Base-by-base conservation (phyloP, 1,140 invertebrate genomes). In the Aphis gossypii region DNA sequence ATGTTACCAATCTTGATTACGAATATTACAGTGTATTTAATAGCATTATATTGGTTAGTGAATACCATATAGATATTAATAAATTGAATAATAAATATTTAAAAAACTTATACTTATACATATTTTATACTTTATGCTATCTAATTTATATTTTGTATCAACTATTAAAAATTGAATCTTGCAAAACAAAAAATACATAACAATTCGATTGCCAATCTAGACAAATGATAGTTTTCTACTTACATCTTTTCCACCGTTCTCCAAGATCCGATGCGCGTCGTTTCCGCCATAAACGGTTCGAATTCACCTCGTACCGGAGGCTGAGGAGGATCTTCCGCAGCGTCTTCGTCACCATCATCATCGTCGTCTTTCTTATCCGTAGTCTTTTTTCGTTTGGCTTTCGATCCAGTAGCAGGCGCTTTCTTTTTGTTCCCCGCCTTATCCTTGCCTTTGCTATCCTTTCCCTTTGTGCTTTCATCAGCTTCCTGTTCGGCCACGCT, bases 401-500 rank as follows among this genome's bases (percentile, higher is more conserved):
- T 93, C 7, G 93, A 44, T 14, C 87, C 54, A 7, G 56, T 1
- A 0, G 41, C 6, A 21, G 56, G 56, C 0, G 46, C n/a, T 92
- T 83, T 91, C 56, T 87, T 91, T 38, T 93, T 93, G 25, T 8
- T 38, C 30, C 44, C 89, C 56, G 21, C 60, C 93, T 91, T 93
- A 76, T 94, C 95, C 93, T 95, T 94, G 94, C 96, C 94, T 82
- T 94, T 94, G 68, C 95, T 95, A 94, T 96, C 95, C 46, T 94
- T 95, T 8, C 96, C 94, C 94, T 96, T 94, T 48, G 93, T 94
- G 60, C 95, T 95, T 94, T 96, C 95, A 38, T 94, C 93, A 20
- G 90, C 93, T 54, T 94, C 76, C 84, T 97, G 97, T 94, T 97
- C 97, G 88, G 95, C 95, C 46, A 97, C 95, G 20, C 96, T 96